Base-by-base conservation (phyloP, 2,113 vertebrate genomes). In the Pseudonaja textilis region DNA sequence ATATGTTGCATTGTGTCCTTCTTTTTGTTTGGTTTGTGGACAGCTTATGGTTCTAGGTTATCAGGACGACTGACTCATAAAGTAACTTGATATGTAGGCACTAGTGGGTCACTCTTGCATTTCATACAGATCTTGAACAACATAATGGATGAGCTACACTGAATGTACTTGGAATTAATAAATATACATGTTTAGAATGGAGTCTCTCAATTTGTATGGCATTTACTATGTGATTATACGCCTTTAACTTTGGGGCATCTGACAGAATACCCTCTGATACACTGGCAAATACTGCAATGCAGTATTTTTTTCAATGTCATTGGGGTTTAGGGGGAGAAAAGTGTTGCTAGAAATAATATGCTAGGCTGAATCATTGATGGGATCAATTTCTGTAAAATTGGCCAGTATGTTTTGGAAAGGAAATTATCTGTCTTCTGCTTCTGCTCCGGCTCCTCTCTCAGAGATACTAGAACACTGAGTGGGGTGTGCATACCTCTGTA, bases 221-320 rank as follows among this genome's bases (percentile, higher is more conserved):
- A 86, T 94, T 94, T 97, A 95, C 96, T 97, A 97, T 93, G 50
- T 97, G 95, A 95, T 92, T 93, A 94, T 94, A 88, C 92, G 95
- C 93, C 94, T 96, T 93, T 93, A 94, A 96, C 95, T 96, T 94
- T 94, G 97, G 97, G 95, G 94, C 97, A 97, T 95, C 91, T 90
- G 95, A 95, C 94, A 96, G 97, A 95, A 96, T 96, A 95, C 91
- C 96, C 47, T 96, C 95, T 0, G 93, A 93, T 96, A 96, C 96
- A 94, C 95, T 97, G 96, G 95, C 95, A 97, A 97, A 96, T 97
- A 93, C 97, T 98, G 98, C 98, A 98, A 95, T 98, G 98, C 98
- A 98, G 98, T 97, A 97, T 97, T 98, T 97, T 96, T 95, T 97
- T 56, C 97, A 97, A 96, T 98, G 97, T 97, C 97, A 97, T 95